Evolutionary conservation across 2,797 vertebrate genomes (phyloP).

Genomic region (Sternotherus odoratus): DNA sequence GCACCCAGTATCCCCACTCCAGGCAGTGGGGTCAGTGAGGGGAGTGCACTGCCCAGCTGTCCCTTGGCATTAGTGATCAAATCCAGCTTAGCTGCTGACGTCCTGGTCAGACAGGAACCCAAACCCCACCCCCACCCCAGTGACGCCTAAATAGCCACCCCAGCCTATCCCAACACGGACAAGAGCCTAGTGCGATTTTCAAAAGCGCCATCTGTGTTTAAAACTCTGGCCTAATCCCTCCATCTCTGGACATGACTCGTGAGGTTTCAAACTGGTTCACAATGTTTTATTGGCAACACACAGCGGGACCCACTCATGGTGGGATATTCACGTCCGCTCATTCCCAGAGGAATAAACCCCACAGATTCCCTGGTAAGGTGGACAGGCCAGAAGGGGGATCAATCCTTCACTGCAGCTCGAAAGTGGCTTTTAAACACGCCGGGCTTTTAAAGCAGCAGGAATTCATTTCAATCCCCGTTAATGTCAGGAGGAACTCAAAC

Average conservation of each 20-base stretch:
- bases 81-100: too few species aligned
- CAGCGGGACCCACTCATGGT: neutral
- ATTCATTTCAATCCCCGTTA: neutral
- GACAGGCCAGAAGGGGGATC: neutral
- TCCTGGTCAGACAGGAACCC: neutral
- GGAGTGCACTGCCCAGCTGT: neutral
- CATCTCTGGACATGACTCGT: neutral
- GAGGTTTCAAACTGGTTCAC: neutral
- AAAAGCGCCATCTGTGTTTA: neutral
- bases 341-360: neutral
- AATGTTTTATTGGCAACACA: neutral
- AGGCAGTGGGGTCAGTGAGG: too few species aligned
- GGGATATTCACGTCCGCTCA: neutral
- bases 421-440: neutral
- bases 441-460: neutral
- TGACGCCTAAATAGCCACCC: neutral
- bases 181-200: neutral
- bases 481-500: neutral
- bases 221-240: neutral
- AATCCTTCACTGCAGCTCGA: neutral
- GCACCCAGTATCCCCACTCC: neutral
- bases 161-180: neutral
- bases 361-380: neutral
- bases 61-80: neutral
- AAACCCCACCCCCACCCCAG: neutral